phyloP scores from a whole-genome alignment of 2,797 vertebrate species.

The Lacerta viridis region DNA sequence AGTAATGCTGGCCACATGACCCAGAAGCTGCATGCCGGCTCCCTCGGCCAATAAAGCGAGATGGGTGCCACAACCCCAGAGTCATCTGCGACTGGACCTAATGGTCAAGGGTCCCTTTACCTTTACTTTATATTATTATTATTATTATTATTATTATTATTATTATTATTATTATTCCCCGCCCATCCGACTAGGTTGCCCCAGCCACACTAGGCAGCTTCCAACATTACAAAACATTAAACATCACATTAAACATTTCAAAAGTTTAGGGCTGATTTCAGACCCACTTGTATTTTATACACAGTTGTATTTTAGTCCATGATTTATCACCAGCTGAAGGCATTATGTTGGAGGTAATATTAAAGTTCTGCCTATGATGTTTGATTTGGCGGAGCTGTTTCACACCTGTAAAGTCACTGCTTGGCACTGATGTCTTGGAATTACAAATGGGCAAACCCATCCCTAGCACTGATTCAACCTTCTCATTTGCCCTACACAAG shows the following conservation, averaged over 20 bases:
- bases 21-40: no score
- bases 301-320: background rate
- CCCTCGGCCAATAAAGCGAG: no score
- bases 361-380: background rate
- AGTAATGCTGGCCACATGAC: no score
- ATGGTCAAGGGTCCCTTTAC: no score
- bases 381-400: background rate
- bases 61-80: no score
- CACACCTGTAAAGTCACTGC: background rate
- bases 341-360: background rate
- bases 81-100: no score
- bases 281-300: background rate
- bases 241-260: background rate
- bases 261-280: background rate
- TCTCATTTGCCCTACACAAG: no score
- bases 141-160: no score
- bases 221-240: no score
- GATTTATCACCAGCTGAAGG: background rate
- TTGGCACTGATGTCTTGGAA: background rate
- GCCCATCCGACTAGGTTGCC: no score
- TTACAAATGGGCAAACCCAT: background rate
- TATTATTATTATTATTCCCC: conserved; percentile 14
- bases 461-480: background rate
- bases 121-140: no score
- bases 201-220: no score